Percentiles rank a stretch among this genome's conserved stretches.
phyloP scores from a whole-genome alignment of 1,140 invertebrate species.

The Propsilocerus akamusi region DNA sequence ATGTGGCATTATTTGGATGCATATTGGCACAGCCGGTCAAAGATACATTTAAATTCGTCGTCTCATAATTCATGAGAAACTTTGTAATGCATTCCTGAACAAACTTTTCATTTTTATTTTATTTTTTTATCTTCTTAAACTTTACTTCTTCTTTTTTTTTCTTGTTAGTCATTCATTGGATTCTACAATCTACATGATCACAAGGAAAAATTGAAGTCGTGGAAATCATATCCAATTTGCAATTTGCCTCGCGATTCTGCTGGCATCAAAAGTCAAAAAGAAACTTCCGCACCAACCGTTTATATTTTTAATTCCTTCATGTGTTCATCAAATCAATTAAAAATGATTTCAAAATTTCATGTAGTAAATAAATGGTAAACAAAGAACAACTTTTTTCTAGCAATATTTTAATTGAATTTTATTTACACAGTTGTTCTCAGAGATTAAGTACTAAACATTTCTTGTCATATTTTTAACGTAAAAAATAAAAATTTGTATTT shows the following conservation, averaged over 20 bases:
- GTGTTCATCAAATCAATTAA: no score
- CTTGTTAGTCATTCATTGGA: conserved; percentile 87
- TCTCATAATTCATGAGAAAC: conserved; percentile 62
- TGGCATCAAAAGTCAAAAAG: conserved; percentile 70
- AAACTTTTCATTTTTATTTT: conserved; percentile 15
- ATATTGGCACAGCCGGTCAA: conserved; percentile 94
- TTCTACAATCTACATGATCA: conserved; percentile 43
- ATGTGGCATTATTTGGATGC: conserved; percentile 87
- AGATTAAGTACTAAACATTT: no score
- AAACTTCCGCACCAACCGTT: conserved; percentile 97
- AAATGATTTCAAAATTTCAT: no score
- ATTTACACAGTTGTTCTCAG: no score
- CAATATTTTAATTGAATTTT: no score
- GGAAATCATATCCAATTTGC: conserved; percentile 80
- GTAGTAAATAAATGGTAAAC: no score
- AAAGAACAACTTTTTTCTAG: no score
- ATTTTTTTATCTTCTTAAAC: conserved; percentile 23
- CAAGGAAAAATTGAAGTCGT: conserved; percentile 77
- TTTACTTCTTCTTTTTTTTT: conserved; percentile 38
- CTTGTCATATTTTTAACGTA: no score
- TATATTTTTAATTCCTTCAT: conserved; percentile 84
- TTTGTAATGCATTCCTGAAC: conserved; percentile 29
- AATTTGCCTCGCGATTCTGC: conserved; percentile 62
- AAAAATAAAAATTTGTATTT: no score
- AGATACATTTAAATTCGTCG: conserved; percentile 81